Conservation (phyloP, 2,797 vertebrate species). For the Sardinella longiceps region DNA sequence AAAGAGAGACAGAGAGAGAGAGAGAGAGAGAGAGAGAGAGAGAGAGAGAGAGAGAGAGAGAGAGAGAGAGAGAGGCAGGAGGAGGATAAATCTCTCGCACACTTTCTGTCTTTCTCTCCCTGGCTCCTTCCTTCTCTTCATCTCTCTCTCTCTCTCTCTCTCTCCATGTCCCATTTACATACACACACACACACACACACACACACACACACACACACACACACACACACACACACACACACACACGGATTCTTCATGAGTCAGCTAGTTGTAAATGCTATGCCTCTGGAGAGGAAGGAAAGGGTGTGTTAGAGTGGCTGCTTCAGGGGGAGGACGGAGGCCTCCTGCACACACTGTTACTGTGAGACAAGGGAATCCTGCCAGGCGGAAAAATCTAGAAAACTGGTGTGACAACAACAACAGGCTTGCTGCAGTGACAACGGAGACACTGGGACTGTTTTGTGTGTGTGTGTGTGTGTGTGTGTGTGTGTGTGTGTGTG, state of each 20-base stretch:
- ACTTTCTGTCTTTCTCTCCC: neutral
- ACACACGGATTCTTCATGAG: neutral
- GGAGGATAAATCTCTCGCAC: neutral
- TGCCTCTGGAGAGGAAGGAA: neutral
- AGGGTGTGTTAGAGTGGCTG: neutral
- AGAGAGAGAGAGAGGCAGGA: too few relatives aligned
- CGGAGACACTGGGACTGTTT: neutral
- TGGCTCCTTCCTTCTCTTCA: too few relatives aligned
- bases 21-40: too few relatives aligned
- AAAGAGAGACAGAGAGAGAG: too few relatives aligned
- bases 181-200: conserved; percentile 6
- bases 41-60: too few relatives aligned
- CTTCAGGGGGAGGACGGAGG: neutral
- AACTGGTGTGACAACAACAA: neutral
- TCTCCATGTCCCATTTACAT: neutral
- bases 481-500: neutral
- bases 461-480: neutral
- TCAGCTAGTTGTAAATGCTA: neutral
- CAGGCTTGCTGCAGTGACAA: neutral
- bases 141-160: too few relatives aligned
- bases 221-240: conserved; percentile 3
- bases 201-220: conserved; percentile 9
- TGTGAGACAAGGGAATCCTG: neutral
- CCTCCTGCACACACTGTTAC: neutral
- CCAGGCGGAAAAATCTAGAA: neutral